phyloP scores from a whole-genome alignment of 1,140 invertebrate species.

The Trichoplusia ni region DNA sequence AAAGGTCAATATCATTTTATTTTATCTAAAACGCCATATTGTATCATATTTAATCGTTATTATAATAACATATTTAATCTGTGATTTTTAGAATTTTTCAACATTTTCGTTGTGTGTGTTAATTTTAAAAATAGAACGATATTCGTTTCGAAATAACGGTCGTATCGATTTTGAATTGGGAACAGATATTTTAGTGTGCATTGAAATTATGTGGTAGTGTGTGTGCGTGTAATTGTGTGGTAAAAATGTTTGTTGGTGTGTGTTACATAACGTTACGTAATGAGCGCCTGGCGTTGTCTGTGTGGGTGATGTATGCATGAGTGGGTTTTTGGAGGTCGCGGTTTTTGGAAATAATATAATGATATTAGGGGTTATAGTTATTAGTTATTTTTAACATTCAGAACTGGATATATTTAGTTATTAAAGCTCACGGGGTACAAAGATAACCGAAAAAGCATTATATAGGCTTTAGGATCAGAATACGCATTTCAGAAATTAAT shows the following conservation, averaged over 20 bases:
- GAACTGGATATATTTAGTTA: no score
- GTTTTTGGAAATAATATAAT: no score
- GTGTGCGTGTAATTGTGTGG: no score
- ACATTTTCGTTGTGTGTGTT: slow-evolving; percentile 14
- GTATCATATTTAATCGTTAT: slow-evolving; percentile 38
- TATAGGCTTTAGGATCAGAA: no score
- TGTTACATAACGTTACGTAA: slow-evolving; percentile 33
- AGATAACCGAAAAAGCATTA: no score
- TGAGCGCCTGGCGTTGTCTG: not conserved
- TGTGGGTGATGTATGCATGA: not conserved
- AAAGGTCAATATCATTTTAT: slow-evolving; percentile 65
- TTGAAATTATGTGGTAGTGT: not conserved
- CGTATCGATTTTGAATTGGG: not conserved
- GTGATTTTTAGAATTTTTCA: slow-evolving; percentile 36
- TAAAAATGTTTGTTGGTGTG: not conserved
- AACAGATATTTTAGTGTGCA: not conserved
- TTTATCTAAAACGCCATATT: slow-evolving; percentile 33
- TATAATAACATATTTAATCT: not conserved
- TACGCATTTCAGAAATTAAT: no score
- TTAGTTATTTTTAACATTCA: no score
- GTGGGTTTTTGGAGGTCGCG: not conserved
- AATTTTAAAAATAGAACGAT: not conserved
- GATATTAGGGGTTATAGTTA: no score
- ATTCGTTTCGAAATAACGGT: not conserved
- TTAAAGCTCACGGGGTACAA: no score